Percentiles rank a stretch among this genome's conserved stretches.
Evolutionary conservation across 2,113 vertebrate genomes (phyloP).

Genomic region (Platanista minor): DNA sequence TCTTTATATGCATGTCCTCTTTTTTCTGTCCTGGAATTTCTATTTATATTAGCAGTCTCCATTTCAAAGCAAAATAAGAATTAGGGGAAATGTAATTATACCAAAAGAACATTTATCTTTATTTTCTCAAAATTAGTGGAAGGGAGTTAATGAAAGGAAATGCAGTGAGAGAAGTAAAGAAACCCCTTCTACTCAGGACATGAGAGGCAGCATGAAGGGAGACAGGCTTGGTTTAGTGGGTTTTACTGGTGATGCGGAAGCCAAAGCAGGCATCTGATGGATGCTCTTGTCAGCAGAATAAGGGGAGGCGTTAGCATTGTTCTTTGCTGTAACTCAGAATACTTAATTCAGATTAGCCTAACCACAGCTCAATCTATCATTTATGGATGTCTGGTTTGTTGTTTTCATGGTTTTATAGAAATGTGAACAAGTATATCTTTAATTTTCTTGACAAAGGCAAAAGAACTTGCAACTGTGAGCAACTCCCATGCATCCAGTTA

Average conservation of each 20-base stretch:
- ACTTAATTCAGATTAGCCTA: slow-evolving; percentile 71
- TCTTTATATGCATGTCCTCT: rapidly evolving
- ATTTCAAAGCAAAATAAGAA: not conserved
- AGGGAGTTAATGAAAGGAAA: not conserved
- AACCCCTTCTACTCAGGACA: not conserved
- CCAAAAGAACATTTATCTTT: not conserved
- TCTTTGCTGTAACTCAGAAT: slow-evolving; percentile 57
- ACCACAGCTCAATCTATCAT: slow-evolving; percentile 67
- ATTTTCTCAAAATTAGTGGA: not conserved
- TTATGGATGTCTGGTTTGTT: slow-evolving; percentile 49
- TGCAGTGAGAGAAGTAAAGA: too few species aligned
- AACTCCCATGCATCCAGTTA: slow-evolving; percentile 30
- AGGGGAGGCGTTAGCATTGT: slow-evolving; percentile 33
- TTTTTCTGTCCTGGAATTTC: not conserved
- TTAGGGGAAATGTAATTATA: not conserved
- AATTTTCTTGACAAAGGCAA: slow-evolving; percentile 64
- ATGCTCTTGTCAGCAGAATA: not conserved
- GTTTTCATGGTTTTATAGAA: slow-evolving; percentile 65
- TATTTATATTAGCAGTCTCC: not conserved
- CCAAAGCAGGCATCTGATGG: not conserved
- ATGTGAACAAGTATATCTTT: slow-evolving; percentile 48
- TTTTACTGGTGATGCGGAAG: not conserved
- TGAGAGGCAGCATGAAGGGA: not conserved
- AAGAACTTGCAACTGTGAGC: slow-evolving; percentile 50
- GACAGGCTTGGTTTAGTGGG: not conserved